phyloP scores from a whole-genome alignment of 2,888 invertebrate genomes.

The Andrena chrysosceles region DNA sequence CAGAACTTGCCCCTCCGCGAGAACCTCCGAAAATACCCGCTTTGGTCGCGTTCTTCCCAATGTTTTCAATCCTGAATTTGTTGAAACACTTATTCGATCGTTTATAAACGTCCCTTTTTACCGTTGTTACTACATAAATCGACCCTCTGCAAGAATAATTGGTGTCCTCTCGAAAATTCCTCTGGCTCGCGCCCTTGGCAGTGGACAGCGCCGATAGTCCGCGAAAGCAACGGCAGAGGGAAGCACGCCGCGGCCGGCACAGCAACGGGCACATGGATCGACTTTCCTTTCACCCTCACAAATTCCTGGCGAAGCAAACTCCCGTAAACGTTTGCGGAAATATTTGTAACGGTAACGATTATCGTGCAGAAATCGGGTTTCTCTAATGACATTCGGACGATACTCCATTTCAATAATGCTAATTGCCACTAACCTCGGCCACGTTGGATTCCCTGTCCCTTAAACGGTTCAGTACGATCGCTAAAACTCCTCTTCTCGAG shows the following conservation, averaged over 20 bases:
- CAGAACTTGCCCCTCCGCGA: background rate
- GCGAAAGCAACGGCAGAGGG: conserved; percentile 55
- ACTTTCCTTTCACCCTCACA: conserved; percentile 4
- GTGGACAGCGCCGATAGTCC: conserved; percentile 52
- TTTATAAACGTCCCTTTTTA: background rate
- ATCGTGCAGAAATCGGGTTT: background rate
- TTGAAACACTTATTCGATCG: background rate
- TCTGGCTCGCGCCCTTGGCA: conserved; percentile 28
- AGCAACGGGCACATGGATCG: conserved; percentile 1
- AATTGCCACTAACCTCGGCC: conserved; percentile 1
- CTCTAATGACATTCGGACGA: conserved; percentile 23
- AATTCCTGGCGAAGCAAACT: conserved; percentile 12
- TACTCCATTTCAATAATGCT: conserved; percentile 21
- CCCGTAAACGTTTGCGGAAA: conserved; percentile 11
- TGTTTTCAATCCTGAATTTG: background rate
- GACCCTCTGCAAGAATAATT: background rate
- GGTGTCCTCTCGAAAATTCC: background rate
- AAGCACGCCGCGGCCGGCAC: conserved; percentile 42
- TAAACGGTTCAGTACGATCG: background rate
- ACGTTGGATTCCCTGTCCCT: background rate
- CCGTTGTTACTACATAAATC: background rate
- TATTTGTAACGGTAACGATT: conserved; percentile 24
- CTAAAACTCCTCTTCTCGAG: background rate
- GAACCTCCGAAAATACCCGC: conserved; percentile 5
- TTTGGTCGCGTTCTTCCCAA: background rate